phyloP scores from a whole-genome alignment of 2,888 invertebrate genomes.

The Plemyria rubiginata region DNA sequence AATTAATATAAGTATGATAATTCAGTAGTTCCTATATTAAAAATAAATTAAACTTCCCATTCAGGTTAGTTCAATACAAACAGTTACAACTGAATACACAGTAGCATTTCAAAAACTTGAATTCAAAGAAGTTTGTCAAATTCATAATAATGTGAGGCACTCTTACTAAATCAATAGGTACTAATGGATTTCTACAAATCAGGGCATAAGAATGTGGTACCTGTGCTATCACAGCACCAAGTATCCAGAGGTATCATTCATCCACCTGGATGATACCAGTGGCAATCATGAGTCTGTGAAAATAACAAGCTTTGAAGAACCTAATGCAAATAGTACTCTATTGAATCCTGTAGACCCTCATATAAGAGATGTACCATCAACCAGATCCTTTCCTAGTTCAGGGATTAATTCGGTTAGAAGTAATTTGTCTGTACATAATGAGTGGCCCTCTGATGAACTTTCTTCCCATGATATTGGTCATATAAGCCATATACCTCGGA shows the following conservation, averaged over 20 bases:
- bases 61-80: slow-evolving; percentile 61
- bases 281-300: slow-evolving; percentile 43
- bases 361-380: slow-evolving; percentile 24
- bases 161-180: slow-evolving; percentile 50
- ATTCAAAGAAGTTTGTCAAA: slow-evolving; percentile 66
- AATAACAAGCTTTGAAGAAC: slow-evolving; percentile 48
- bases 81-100: slow-evolving; percentile 60
- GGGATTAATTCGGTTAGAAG: slow-evolving; percentile 19
- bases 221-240: slow-evolving; percentile 75
- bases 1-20: slow-evolving; percentile 23
- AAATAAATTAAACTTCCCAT: slow-evolving; percentile 47
- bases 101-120: slow-evolving; percentile 69
- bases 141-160: slow-evolving; percentile 49
- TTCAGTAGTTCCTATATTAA: slow-evolving; percentile 24
- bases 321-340: slow-evolving; percentile 62
- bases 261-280: slow-evolving; percentile 65
- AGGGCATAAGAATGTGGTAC: slow-evolving; percentile 76
- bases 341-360: slow-evolving; percentile 41
- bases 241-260: slow-evolving; percentile 71
- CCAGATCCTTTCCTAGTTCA: slow-evolving; percentile 24
- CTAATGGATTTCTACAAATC: slow-evolving; percentile 57
- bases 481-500: slow-evolving; percentile 71
- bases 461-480: slow-evolving; percentile 64
- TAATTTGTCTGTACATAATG: slow-evolving; percentile 32
- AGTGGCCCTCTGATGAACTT: slow-evolving; percentile 27